Base-by-base conservation (phyloP, 2,888 invertebrate genomes). In the Pyrocoelia pectoralis region DNA sequence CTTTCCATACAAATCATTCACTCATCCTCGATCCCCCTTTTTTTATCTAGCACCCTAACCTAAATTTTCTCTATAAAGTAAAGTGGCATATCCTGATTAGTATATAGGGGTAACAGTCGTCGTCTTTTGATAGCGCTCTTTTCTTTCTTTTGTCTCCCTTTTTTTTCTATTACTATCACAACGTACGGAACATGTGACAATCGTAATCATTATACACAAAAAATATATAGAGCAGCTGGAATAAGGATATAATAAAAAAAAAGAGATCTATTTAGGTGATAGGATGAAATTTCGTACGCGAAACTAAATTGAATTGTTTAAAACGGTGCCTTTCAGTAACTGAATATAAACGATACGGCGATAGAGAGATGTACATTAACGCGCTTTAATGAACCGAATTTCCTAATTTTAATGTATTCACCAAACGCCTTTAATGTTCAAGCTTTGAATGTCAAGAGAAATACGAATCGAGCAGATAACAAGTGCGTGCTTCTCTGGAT, bases 31-130 rank as follows among this genome's bases (percentile, higher is more conserved):
- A 57, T 61, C 62, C 61, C 59, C 24, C 6, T 24, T 61, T 60
- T 50, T 61, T 54, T n/a, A n/a, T n/a, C 56, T 57, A 63, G 60
- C 67, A 61, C 70, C 71, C 71, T 62, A 70, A 65, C 67, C 68
- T 62, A 68, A 67, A 67, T 68, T 70, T 24, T 70, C 65, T 56
- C 56, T 68, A 57, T 54, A 67, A 66, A 75, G 74, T 75, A 77
- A 77, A 77, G 76, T 76, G 77, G 74, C 76, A 72, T 75, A 74
- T 76, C 73, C 74, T 77, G 77, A 77, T 77, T 77, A 76, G 74
- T 71, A 74, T 74, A 71, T 60, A 17, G 70, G 77, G 74, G 74
- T 71, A 64, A 67, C 68, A 68, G 71, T 68, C 66, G 61, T 62
- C 58, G 61, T 62, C 58, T 53, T 52, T 51, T 50, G 46, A 46